Percentiles rank a stretch among this genome's conserved stretches.
These are phyloP conservation scores for Myotis vivesi DNA, from an alignment of 2,797 vertebrate genomes.

Conservation along the genomic window DNA sequence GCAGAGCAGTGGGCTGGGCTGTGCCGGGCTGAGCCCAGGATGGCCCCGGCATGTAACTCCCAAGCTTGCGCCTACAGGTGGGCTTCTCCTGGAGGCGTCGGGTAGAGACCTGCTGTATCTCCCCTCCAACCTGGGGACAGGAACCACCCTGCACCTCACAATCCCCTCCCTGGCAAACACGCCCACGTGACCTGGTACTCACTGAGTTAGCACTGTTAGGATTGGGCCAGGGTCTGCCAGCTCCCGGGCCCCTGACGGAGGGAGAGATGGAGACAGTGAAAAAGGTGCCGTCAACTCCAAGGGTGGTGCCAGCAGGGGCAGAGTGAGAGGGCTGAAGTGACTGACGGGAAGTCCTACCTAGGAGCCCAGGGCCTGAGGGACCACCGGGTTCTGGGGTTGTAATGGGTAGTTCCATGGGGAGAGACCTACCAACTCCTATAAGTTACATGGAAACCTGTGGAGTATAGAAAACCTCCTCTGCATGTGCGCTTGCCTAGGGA, in stretches of 20 bases:
- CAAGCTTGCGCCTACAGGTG: accelerated
- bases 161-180: neutral
- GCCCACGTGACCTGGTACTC: conserved; percentile 82
- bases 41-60: neutral
- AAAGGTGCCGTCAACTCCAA: neutral
- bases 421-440: neutral
- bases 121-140: neutral
- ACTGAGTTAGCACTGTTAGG: conserved; percentile 98
- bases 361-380: neutral
- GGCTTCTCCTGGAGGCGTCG: neutral
- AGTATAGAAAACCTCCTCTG: neutral
- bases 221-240: conserved; percentile 98
- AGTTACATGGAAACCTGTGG: neutral
- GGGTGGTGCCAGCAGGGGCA: neutral
- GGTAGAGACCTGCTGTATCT: neutral
- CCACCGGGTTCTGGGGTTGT: neutral
- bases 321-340: neutral
- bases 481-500: neutral
- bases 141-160: neutral
- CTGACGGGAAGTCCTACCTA: neutral
- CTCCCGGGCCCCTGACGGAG: conserved; percentile 92
- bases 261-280: conserved; percentile 23
- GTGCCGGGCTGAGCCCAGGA: neutral
- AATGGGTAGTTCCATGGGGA: neutral
- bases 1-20: neutral